Conservation (phyloP, 2,113 vertebrate species). For the Scomber scombrus region DNA sequence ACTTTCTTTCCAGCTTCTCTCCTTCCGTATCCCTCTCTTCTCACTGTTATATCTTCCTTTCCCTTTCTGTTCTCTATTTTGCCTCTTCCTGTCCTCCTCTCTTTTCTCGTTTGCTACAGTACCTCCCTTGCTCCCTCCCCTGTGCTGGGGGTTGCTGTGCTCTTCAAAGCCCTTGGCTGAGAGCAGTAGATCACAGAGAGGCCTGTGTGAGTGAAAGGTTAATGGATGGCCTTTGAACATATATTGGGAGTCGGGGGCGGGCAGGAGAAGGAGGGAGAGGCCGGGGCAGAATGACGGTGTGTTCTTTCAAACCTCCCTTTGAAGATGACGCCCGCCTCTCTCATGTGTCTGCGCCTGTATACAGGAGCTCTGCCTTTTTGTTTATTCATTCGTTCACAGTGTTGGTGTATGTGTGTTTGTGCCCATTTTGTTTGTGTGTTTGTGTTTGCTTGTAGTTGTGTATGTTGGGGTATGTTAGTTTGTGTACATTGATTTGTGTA, state of each 20-base stretch:
- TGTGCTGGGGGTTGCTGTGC: slow-evolving; percentile 60
- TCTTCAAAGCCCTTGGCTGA: slow-evolving; percentile 85
- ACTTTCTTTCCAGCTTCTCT: slow-evolving; percentile 27
- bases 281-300: slow-evolving; percentile 53
- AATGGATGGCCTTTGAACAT: slow-evolving; percentile 88
- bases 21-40: slow-evolving; percentile 16
- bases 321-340: slow-evolving; percentile 73
- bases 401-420: slow-evolving; percentile 36
- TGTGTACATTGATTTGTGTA: slow-evolving; percentile 74
- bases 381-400: slow-evolving; percentile 63
- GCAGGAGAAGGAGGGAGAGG: slow-evolving; percentile 59
- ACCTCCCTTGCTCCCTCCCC: slow-evolving; percentile 26
- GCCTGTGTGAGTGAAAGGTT: slow-evolving; percentile 85
- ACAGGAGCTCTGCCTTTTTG: slow-evolving; percentile 58
- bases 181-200: slow-evolving; percentile 84
- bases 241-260: slow-evolving; percentile 76
- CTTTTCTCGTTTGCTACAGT: slow-evolving; percentile 31
- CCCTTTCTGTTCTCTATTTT: slow-evolving; percentile 13
- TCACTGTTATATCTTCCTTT: slow-evolving; percentile 35
- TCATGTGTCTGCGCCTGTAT: slow-evolving; percentile 53
- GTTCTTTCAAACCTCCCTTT: slow-evolving; percentile 82
- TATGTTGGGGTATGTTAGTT: slow-evolving; percentile 52
- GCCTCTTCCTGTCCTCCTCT: slow-evolving; percentile 28
- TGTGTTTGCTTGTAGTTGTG: slow-evolving; percentile 68
- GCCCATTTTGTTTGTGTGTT: slow-evolving; percentile 57